Percentiles rank a stretch among this genome's conserved stretches.
Evolutionary conservation across 2,113 vertebrate species (phyloP).

Genomic region (Alaudala cheleensis): DNA sequence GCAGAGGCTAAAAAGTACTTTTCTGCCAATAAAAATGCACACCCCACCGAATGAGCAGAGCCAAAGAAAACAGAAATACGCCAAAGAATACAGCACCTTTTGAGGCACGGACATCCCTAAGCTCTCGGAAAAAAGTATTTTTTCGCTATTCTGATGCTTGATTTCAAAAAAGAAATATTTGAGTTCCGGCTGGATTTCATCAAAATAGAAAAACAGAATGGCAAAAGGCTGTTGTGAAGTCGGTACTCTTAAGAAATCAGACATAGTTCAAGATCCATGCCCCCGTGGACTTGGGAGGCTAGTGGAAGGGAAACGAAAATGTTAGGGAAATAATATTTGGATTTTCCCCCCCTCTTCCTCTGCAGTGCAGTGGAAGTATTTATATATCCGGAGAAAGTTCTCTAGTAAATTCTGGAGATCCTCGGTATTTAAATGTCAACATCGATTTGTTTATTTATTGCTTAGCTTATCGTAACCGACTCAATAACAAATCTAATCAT

Average conservation of each 20-base stretch:
- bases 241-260: background rate
- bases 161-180: conserved; percentile 54
- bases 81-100: conserved; percentile 51
- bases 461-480: conserved; percentile 77
- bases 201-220: conserved; percentile 43
- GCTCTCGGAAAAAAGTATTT: background rate
- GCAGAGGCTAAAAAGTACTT: conserved; percentile 49
- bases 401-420: conserved; percentile 76
- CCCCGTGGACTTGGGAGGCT: conserved; percentile 12
- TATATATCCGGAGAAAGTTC: conserved; percentile 74
- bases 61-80: conserved; percentile 52
- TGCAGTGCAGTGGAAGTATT: conserved; percentile 66
- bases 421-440: conserved; percentile 81
- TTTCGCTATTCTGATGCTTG: conserved; percentile 30
- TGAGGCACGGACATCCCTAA: conserved; percentile 24
- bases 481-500: conserved; percentile 81
- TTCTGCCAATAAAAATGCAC: conserved; percentile 51
- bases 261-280: conserved; percentile 6
- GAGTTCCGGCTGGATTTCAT: conserved; percentile 41
- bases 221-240: conserved; percentile 1
- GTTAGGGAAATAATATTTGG: conserved; percentile 51
- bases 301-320: conserved; percentile 40
- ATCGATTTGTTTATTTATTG: conserved; percentile 84
- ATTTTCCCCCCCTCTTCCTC: conserved; percentile 10
- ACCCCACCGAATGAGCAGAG: conserved; percentile 34